A percentile compares a stretch with the other conserved stretches of the same genome.
Evolutionary conservation across 2,797 vertebrate species (phyloP).

Genomic region (Acrocephalus scirpaceus): DNA sequence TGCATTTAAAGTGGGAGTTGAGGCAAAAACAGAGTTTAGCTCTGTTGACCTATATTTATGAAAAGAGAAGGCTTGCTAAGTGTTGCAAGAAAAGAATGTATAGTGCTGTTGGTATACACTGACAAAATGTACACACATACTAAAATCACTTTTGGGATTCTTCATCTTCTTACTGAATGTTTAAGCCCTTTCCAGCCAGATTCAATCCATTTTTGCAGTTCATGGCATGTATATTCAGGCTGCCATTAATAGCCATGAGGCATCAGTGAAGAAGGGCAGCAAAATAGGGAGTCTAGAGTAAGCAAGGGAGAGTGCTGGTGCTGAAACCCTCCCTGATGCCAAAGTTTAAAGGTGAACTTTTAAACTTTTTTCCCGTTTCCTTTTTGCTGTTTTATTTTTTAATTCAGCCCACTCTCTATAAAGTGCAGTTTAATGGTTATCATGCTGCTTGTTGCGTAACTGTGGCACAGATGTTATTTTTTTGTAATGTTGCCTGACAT

Average conservation of each 20-base stretch:
- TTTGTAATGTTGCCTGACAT: slow-evolving; percentile 38
- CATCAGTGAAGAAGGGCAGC: neutral
- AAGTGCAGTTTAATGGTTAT: neutral
- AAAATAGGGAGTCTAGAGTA: neutral
- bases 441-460: slow-evolving; percentile 37
- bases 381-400: neutral
- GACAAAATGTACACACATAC: neutral
- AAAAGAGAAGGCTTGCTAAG: slow-evolving; percentile 23
- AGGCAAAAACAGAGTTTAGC: slow-evolving; percentile 48
- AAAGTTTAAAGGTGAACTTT: neutral
- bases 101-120: neutral
- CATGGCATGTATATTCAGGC: neutral
- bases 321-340: neutral
- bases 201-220: neutral
- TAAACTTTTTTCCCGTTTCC: neutral
- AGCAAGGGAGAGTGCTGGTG: neutral
- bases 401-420: neutral
- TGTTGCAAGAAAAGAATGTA: neutral
- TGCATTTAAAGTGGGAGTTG: slow-evolving; percentile 60
- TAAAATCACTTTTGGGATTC: neutral
- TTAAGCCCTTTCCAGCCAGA: neutral
- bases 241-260: neutral
- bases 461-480: slow-evolving; percentile 50
- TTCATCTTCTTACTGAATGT: neutral
- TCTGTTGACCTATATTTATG: slow-evolving; percentile 65